Evolutionary conservation across 2,888 invertebrate species (phyloP), one percentile per base, ranked within the genome.

Genomic region (Platycheirus albimanus): DNA sequence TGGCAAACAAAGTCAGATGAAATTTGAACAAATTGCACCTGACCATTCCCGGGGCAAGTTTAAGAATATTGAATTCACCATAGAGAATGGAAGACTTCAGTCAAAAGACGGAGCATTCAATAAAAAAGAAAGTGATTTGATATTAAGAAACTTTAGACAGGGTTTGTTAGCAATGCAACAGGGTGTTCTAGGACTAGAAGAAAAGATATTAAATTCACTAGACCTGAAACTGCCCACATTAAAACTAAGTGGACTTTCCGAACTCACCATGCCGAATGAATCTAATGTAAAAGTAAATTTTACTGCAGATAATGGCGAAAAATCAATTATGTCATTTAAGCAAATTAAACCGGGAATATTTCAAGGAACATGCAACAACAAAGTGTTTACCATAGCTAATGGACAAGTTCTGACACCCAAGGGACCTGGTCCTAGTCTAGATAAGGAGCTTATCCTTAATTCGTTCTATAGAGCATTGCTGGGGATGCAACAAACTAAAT

Each of bases 311-410:
- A 58, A 64, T 36, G 83, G 78, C 6, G 63, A 78, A 30, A 83
- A 83, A 11, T 83, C n/a, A 0, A 63, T 64, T 8, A 74, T 83
- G 54, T 69, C 72, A 13, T 77, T 83, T 15, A 72, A 56, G 10
- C 83, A 83, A 52, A 67, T 78, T 13, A 72, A 74, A 38, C 77
- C 83, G 0, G 83, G 83, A 20, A 64, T 78, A 0, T 83, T 83
- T 45, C 77, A 69, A 10, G 83, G 77, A 1, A 78, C 72, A 3
- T 78, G 6, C 38, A 67, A 83, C 20, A 28, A 64, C 0, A 30
- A 51, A 10, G 17, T 20, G 8, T 83, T 74, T 38, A 56, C 83
- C 6, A 70, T 83, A 8, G 83, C 64, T 0, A 83, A 83, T 45
- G 72, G 72, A 2, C 83, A 83, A 51, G 45, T 83, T 10, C 30